These are phyloP conservation scores for Erethizon dorsatum DNA, from an alignment of 2,797 vertebrate species.

Conservation along the genomic window DNA sequence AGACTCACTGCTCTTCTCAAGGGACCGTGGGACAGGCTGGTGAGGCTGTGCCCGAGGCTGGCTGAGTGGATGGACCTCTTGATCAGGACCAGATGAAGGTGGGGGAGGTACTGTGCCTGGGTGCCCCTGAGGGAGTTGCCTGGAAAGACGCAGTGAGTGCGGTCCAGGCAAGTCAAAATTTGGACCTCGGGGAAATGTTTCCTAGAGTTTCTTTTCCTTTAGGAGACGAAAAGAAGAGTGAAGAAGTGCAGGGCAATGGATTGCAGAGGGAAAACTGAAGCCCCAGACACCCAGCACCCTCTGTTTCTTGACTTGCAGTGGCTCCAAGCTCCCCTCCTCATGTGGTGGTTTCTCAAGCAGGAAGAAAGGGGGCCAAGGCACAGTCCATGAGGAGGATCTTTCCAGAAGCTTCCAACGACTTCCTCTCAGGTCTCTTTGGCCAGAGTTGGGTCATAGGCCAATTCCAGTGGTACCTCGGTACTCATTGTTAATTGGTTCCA, in stretches of 20 bases:
- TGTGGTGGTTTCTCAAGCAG: background rate
- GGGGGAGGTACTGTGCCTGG: background rate
- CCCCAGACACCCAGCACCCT: background rate
- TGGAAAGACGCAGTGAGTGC: background rate
- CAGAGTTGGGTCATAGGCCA: background rate
- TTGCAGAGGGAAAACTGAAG: background rate
- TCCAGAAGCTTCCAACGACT: background rate
- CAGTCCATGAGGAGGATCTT: background rate
- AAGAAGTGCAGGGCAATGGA: background rate
- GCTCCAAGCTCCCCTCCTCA: background rate
- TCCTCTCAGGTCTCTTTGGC: background rate
- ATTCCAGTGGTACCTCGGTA: background rate
- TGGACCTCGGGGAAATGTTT: background rate
- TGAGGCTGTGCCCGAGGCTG: background rate
- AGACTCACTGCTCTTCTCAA: background rate
- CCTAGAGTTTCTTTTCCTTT: constrained; percentile 11
- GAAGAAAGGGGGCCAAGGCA: background rate
- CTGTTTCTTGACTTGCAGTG: background rate
- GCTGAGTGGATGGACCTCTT: background rate
- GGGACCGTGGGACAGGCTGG: background rate
- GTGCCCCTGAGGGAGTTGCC: background rate
- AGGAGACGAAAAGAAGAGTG: background rate
- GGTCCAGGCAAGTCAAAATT: background rate
- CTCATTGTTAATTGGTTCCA: background rate
- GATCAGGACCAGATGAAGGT: no score